Evolutionary conservation across 2,113 vertebrate species (phyloP), one percentile per base, ranked within the genome.

Genomic region (Pteruthius melanotis): DNA sequence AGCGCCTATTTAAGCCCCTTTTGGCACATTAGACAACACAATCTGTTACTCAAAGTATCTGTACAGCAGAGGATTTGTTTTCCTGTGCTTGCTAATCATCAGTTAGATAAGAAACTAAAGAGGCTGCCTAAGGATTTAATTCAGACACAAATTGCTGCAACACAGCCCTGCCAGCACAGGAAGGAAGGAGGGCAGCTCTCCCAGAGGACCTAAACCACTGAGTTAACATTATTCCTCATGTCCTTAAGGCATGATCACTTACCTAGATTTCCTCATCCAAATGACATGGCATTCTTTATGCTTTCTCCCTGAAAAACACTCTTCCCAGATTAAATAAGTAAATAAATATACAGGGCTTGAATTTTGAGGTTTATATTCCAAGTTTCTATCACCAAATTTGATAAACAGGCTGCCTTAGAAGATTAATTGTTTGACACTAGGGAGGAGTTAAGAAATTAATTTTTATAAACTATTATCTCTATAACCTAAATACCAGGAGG

Each of bases 391-490:
- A 52, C 9, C 28, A 60, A 47, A 77, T 45, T 47, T 54, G 35
- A 82, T 40, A 54, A 87, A 47, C n/a, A 23, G 7, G 3, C 28
- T 84, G 64, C 45, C 24, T 87, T 64, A 74, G 47, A 87, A 70
- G 77, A 78, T 60, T 57, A 89, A 75, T 49, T 56, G 50, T 40
- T 81, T 78, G 64, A 52, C 69, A 66, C n/a, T 14, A 63, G n/a
- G 65, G 42, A 91, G 63, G 27, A 44, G 22, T 59, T 61, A 81
- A 39, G 42, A 95, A 93, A 91, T 86, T 23, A 92, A 47, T 70
- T 64, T 39, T 77, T 81, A 78, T 40, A 50, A 87, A 81, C 45
- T 69, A 78, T 57, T 94, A 87, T 87, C 60, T 78, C 87, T 74
- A 16, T 35, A 56, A 26, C 7, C 4, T 49, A 87, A 91, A 59